These are phyloP conservation scores for Percopsis omiscomaycus DNA, from an alignment of 2,797 vertebrate species.

Conservation along the genomic window DNA sequence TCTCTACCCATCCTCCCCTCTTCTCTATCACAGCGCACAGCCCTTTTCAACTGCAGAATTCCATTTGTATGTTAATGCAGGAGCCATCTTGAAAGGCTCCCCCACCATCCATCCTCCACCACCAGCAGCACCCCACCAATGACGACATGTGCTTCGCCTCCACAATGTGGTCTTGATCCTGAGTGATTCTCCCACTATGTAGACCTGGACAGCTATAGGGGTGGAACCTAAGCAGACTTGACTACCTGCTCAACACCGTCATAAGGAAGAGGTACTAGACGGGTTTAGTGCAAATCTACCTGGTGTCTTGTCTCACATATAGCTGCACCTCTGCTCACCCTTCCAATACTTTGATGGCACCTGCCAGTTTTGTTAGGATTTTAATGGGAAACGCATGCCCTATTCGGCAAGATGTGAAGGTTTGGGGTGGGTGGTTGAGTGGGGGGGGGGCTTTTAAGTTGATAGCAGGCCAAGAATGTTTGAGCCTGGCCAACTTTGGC, in stretches of 20 bases:
- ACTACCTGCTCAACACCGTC: neutral
- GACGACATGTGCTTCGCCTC: slow-evolving; percentile 10
- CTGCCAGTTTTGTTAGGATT: slow-evolving; percentile 58
- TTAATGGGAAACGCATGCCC: slow-evolving; percentile 74
- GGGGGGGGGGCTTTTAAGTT: slow-evolving; percentile 51
- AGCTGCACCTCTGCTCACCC: neutral
- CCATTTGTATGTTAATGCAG: slow-evolving; percentile 84
- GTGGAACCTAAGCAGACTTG: neutral
- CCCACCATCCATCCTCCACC: slow-evolving; percentile 28
- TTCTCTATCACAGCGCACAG: slow-evolving; percentile 73
- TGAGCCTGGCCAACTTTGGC: slow-evolving; percentile 58
- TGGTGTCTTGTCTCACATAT: no score
- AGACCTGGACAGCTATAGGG: slow-evolving; percentile 6
- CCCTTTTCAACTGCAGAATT: slow-evolving; percentile 78
- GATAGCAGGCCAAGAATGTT: slow-evolving; percentile 68
- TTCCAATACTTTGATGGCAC: slow-evolving; percentile 62
- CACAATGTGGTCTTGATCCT: neutral
- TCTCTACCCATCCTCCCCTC: slow-evolving; percentile 42
- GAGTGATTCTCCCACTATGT: neutral
- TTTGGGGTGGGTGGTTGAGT: neutral
- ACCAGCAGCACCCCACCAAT: slow-evolving; percentile 22
- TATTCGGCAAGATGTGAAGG: slow-evolving; percentile 54
- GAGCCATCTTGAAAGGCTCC: slow-evolving; percentile 63
- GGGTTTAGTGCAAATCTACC: no score
- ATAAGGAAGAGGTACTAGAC: neutral